phyloP scores from a whole-genome alignment of 2,113 vertebrate species.

The Archocentrus centrarchus region DNA sequence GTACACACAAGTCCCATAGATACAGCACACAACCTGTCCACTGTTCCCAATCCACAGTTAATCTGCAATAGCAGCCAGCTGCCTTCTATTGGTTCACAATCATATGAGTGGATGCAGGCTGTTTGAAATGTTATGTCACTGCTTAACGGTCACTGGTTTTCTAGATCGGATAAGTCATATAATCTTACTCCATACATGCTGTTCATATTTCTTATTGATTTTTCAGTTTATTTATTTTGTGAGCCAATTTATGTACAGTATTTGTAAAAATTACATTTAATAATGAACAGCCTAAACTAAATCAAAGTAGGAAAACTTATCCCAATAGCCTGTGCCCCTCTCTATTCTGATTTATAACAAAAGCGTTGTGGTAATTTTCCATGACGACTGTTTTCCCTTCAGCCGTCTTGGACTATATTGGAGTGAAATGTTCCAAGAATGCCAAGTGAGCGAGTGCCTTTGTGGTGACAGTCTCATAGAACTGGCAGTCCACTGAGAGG shows the following conservation, averaged over 20 bases:
- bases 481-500: slow-evolving; percentile 45
- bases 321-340: neutral
- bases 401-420: slow-evolving; percentile 27
- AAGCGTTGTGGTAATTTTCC: slow-evolving; percentile 23
- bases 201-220: neutral
- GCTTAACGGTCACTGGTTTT: slow-evolving; percentile 43
- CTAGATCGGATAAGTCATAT: neutral
- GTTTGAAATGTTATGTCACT: slow-evolving; percentile 63
- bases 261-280: neutral
- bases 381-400: slow-evolving; percentile 9
- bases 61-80: slow-evolving; percentile 34
- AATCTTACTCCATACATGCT: neutral
- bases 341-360: slow-evolving; percentile 21
- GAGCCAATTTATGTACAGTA: neutral
- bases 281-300: neutral
- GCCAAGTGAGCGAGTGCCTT: slow-evolving; percentile 47
- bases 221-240: neutral
- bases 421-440: slow-evolving; percentile 43
- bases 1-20: slow-evolving; percentile 76
- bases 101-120: slow-evolving; percentile 26
- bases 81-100: slow-evolving; percentile 32
- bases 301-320: neutral
- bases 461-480: slow-evolving; percentile 27
- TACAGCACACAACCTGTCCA: slow-evolving; percentile 70
- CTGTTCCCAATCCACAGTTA: slow-evolving; percentile 66